Percentiles rank a stretch among this genome's conserved stretches.
These are phyloP conservation scores for Epistrophella euchroma DNA, from an alignment of 2,888 invertebrate species.

Conservation along the genomic window DNA sequence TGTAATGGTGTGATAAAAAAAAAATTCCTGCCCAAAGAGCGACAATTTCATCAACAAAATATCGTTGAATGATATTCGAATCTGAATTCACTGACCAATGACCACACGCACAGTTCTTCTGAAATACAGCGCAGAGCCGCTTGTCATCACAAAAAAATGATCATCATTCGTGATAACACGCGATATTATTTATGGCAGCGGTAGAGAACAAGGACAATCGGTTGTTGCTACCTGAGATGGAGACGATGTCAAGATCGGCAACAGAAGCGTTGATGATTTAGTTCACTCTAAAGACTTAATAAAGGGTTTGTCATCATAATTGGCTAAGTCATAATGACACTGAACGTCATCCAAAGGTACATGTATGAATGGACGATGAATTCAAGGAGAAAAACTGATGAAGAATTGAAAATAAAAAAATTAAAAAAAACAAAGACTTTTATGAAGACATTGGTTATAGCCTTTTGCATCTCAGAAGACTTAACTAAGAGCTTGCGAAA, in stretches of 20 bases:
- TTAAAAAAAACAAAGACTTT: slow-evolving; percentile 22
- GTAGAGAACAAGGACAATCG: slow-evolving; percentile 70
- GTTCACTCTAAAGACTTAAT: slow-evolving; percentile 69
- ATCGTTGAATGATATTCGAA: slow-evolving; percentile 57
- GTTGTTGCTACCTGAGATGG: slow-evolving; percentile 53
- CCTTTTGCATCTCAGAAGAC: slow-evolving; percentile 5
- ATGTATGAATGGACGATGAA: slow-evolving; percentile 18
- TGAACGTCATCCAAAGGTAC: slow-evolving; percentile 33
- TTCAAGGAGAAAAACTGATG: slow-evolving; percentile 28
- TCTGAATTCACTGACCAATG: slow-evolving; percentile 50
- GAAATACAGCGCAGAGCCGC: slow-evolving; percentile 49
- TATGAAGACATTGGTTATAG: slow-evolving; percentile 65
- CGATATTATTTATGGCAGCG: slow-evolving; percentile 69
- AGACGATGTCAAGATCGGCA: slow-evolving; percentile 1
- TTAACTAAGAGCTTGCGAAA: slow-evolving; percentile 35
- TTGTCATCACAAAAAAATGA: slow-evolving; percentile 69
- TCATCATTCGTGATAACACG: slow-evolving; percentile 59
- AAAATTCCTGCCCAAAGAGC: slow-evolving; percentile 43
- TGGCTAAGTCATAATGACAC: slow-evolving; percentile 54
- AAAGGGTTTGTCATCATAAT: slow-evolving; percentile 70
- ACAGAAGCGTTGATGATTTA: slow-evolving; percentile 61
- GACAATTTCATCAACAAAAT: slow-evolving; percentile 66
- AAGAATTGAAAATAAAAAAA: slow-evolving; percentile 31
- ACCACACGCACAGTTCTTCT: slow-evolving; percentile 74
- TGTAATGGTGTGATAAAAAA: slow-evolving; percentile 43